A percentile compares a stretch with the other conserved stretches of the same genome.
Conservation (phyloP, 2,888 invertebrate species). For the Athrips mouffetella region DNA sequence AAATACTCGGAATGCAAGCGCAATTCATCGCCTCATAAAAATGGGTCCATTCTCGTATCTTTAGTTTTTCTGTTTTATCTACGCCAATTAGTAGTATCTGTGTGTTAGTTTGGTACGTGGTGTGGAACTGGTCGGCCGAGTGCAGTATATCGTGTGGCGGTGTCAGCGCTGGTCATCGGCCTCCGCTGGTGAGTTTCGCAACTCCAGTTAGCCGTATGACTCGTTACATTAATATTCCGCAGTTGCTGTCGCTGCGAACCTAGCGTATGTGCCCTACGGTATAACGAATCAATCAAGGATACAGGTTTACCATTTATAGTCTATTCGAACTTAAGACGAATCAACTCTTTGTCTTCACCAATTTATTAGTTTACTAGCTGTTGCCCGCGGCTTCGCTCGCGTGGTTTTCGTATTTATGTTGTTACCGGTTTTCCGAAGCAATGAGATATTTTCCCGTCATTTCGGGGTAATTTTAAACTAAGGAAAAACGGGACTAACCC, state of each 20-base stretch:
- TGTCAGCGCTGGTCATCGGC: conserved; percentile 70
- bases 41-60: conserved; percentile 30
- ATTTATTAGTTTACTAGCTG: neutral
- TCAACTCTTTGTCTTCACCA: neutral
- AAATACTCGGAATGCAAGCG: conserved; percentile 66
- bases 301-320: neutral
- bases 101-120: conserved; percentile 38
- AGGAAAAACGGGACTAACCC: no score
- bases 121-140: conserved; percentile 40
- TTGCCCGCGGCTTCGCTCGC: no score
- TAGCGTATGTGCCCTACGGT: conserved; percentile 49
- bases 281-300: conserved; percentile 4
- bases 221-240: conserved; percentile 72
- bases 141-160: conserved; percentile 35
- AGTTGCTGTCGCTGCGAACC: conserved; percentile 62
- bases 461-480: no score
- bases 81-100: conserved; percentile 35
- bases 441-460: no score
- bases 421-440: no score
- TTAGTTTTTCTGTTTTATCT: conserved; percentile 24
- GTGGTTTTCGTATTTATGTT: no score
- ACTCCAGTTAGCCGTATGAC: conserved; percentile 73
- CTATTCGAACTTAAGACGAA: neutral
- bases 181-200: conserved; percentile 71
- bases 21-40: conserved; percentile 45